These are phyloP conservation scores for Ailuropoda melanoleuca DNA, from an alignment of 2,113 vertebrate species.

Conservation along the genomic window DNA sequence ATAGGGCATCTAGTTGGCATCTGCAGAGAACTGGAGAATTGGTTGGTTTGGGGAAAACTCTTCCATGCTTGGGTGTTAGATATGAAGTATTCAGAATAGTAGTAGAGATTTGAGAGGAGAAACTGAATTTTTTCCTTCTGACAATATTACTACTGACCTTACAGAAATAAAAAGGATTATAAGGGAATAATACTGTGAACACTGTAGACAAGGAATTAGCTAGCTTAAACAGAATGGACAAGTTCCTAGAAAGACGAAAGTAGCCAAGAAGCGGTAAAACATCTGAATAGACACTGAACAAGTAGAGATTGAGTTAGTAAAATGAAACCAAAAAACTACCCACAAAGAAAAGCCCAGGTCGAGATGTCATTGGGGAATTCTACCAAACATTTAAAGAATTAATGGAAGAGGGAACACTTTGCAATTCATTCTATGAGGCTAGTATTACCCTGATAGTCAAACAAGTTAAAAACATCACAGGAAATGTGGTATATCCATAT, in stretches of 20 bases:
- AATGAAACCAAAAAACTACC: background rate
- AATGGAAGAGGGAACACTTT: background rate
- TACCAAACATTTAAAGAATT: background rate
- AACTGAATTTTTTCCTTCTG: background rate
- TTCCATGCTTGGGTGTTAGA: background rate
- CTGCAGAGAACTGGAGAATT: background rate
- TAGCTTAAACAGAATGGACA: background rate
- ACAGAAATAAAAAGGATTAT: background rate
- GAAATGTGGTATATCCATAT: no score
- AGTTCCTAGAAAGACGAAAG: background rate
- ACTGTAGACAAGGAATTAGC: background rate
- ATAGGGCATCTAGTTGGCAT: background rate
- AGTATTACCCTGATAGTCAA: background rate
- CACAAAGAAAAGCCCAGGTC: background rate
- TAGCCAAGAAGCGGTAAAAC: background rate
- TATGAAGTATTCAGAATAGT: background rate
- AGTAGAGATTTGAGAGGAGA: background rate
- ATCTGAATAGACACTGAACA: background rate
- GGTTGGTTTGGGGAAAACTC: background rate
- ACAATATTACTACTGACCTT: background rate
- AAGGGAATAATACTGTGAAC: background rate
- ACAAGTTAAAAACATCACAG: background rate
- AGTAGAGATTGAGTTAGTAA: background rate
- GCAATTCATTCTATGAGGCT: background rate
- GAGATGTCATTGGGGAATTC: background rate